These are phyloP conservation scores for Drosophila nr. fundita DNA, from an alignment of 2,888 invertebrate species.

Conservation along the genomic window DNA sequence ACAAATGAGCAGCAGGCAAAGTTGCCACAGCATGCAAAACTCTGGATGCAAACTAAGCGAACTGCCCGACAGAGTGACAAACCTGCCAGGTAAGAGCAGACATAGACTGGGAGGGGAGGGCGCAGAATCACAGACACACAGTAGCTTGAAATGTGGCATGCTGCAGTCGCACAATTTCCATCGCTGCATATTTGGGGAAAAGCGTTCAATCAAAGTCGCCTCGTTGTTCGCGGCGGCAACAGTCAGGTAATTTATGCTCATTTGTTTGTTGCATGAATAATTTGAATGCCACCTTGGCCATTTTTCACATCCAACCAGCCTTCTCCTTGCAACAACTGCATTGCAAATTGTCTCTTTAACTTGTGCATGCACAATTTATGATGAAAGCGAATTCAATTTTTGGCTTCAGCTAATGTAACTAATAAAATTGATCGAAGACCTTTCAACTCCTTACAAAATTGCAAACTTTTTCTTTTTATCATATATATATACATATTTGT, in stretches of 20 bases:
- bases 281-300: constrained; percentile 66
- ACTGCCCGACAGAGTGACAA: constrained; percentile 46
- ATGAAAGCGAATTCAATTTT: background rate
- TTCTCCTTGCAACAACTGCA: background rate
- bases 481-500: background rate
- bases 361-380: constrained; percentile 29
- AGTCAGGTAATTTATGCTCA: constrained; percentile 79
- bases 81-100: constrained; percentile 38
- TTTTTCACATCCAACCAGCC: constrained; percentile 38
- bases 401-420: background rate
- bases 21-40: constrained; percentile 49
- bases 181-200: constrained; percentile 53
- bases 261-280: constrained; percentile 77
- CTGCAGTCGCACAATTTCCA: constrained; percentile 52
- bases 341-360: constrained; percentile 14
- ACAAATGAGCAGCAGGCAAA: constrained; percentile 52
- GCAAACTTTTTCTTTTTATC: background rate
- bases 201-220: constrained; percentile 76
- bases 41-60: constrained; percentile 45
- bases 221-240: constrained; percentile 58
- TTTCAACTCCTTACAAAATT: background rate
- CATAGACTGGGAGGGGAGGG: background rate
- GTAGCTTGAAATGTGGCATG: constrained; percentile 19
- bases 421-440: background rate
- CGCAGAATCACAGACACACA: background rate